Evolutionary conservation across 2,113 vertebrate genomes (phyloP).

Genomic region (Alces alces): DNA sequence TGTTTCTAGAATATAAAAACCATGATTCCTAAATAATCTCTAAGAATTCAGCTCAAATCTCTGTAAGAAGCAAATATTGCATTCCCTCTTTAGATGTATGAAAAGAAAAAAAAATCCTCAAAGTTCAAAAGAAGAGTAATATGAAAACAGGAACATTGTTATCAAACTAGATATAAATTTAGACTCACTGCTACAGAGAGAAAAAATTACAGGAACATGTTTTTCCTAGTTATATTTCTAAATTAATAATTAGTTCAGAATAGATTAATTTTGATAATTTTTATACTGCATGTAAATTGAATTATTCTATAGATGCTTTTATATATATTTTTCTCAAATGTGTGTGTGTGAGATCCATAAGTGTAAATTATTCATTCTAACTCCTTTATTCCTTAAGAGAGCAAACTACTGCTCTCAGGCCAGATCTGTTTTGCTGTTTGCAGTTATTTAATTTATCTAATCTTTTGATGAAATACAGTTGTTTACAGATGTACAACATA

Average conservation of each 20-base stretch:
- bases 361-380: neutral
- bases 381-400: neutral
- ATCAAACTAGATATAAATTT: neutral
- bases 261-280: neutral
- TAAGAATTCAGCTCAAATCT: neutral
- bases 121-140: neutral
- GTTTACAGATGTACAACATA: neutral
- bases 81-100: neutral
- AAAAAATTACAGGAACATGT: neutral
- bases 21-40: neutral
- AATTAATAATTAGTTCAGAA: neutral
- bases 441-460: neutral
- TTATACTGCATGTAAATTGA: neutral
- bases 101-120: neutral
- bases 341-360: neutral
- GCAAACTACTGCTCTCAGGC: neutral
- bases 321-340: neutral
- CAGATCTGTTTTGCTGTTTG: neutral
- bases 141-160: neutral
- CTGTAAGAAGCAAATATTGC: neutral
- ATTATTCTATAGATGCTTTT: neutral
- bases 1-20: neutral
- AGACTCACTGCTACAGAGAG: neutral
- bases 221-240: neutral
- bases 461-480: neutral